A percentile compares a stretch with the other conserved stretches of the same genome.
These are phyloP conservation scores for Caenorhabditis macrosperma DNA, from an alignment of 2,888 invertebrate genomes.

Conservation along the genomic window DNA sequence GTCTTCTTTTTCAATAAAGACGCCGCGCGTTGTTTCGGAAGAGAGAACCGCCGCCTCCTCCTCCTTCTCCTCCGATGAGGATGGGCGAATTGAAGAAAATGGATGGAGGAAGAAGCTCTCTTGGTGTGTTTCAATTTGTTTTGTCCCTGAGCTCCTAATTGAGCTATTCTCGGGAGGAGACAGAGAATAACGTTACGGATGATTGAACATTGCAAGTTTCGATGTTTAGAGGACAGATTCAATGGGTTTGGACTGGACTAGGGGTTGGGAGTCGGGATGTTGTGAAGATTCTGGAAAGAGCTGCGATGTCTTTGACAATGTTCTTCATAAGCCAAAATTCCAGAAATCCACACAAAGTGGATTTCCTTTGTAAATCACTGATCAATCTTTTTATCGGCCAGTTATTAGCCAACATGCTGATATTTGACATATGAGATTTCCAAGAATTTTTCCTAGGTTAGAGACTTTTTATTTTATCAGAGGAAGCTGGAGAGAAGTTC, in stretches of 20 bases:
- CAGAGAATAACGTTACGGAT: constrained; percentile 34
- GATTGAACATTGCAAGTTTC: constrained; percentile 22
- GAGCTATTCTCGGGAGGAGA: constrained; percentile 39
- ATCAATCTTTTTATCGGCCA: no score
- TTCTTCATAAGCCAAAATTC: no score
- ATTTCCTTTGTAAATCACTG: no score
- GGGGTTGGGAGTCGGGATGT: no score
- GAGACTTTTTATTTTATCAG: no score
- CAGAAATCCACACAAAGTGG: no score
- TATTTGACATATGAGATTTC: no score
- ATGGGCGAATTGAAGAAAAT: constrained; percentile 31
- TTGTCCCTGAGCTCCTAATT: constrained; percentile 38
- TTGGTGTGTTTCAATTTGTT: constrained; percentile 46
- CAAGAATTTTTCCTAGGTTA: no score
- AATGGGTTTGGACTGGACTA: not conserved
- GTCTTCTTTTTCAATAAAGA: constrained; percentile 33
- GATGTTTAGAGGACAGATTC: constrained; percentile 21
- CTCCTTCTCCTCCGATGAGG: not conserved
- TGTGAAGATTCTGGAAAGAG: no score
- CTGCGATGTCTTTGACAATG: no score
- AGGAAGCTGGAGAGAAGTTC: no score
- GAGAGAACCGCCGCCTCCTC: constrained; percentile 6
- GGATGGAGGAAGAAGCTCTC: constrained; percentile 27
- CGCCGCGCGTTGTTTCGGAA: constrained; percentile 12
- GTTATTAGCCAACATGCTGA: no score